A percentile compares a stretch with the other conserved stretches of the same genome.
These are phyloP conservation scores for Philhelius pedissequus DNA, from an alignment of 2,888 invertebrate species.

Conservation along the genomic window DNA sequence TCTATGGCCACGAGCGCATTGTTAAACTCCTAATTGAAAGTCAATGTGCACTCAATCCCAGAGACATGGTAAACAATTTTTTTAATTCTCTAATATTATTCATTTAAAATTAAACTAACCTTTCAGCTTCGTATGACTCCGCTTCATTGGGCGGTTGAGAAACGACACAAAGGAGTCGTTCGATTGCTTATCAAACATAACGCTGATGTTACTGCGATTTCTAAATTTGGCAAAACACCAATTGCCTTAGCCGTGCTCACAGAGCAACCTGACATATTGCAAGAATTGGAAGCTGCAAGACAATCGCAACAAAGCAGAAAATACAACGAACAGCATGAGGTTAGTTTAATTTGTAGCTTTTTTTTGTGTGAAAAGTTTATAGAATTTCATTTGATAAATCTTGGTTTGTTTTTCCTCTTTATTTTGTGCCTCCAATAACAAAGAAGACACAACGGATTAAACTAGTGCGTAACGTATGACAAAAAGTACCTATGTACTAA, in stretches of 20 bases:
- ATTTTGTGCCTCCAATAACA: not conserved
- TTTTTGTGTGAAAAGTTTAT: not conserved
- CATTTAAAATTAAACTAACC: not conserved
- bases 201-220: conserved; percentile 84
- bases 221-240: conserved; percentile 88
- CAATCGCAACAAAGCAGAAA: conserved; percentile 75
- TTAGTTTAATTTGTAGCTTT: conserved; percentile 53
- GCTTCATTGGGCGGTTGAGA: conserved; percentile 95
- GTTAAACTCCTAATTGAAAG: conserved; percentile 85
- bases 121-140: conserved; percentile 91
- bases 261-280: conserved; percentile 82
- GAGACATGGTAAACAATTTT: conserved; percentile 85
- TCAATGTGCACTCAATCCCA: conserved; percentile 86
- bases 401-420: not conserved
- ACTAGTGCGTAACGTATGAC: conserved; percentile 18
- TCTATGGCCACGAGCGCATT: conserved; percentile 89
- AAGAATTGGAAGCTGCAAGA: conserved; percentile 80
- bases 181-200: conserved; percentile 86
- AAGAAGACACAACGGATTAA: conserved; percentile 15
- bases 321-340: conserved; percentile 75
- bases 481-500: not conserved
- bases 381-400: not conserved
- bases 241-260: conserved; percentile 84
- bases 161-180: conserved; percentile 86
- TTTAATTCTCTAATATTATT: not conserved